A percentile compares a stretch with the other conserved stretches of the same genome.
Evolutionary conservation across 2,888 invertebrate species (phyloP).

Genomic region (Thelaira solivaga): DNA sequence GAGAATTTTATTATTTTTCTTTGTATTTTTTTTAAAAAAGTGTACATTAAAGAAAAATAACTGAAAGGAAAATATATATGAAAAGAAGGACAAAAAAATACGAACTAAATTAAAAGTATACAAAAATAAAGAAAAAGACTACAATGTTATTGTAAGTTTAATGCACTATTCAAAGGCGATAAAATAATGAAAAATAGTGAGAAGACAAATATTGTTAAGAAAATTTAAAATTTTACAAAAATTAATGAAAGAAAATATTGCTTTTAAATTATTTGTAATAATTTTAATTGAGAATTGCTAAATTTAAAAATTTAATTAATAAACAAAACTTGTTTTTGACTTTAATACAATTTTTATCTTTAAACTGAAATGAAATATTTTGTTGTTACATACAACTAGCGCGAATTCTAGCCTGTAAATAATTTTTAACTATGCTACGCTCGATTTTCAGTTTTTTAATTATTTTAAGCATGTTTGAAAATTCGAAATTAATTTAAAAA

Average conservation of each 20-base stretch:
- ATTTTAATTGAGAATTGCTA: too few relatives aligned
- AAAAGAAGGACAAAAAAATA: constrained; percentile 7
- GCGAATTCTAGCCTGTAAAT: too few relatives aligned
- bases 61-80: background rate
- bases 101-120: constrained; percentile 13
- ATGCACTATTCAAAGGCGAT: constrained; percentile 35
- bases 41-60: constrained; percentile 27
- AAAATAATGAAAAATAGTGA: background rate
- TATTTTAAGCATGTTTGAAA: background rate
- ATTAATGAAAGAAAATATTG: too few relatives aligned
- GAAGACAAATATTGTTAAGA: background rate
- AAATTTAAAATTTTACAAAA: background rate
- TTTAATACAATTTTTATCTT: too few relatives aligned
- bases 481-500: background rate
- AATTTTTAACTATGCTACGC: too few relatives aligned
- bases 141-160: constrained; percentile 58
- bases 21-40: constrained; percentile 14
- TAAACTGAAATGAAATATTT: too few relatives aligned
- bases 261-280: too few relatives aligned
- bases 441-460: too few relatives aligned
- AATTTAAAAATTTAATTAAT: too few relatives aligned
- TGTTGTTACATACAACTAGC: too few relatives aligned
- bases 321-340: too few relatives aligned
- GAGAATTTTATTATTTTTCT: constrained; percentile 7
- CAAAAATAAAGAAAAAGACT: constrained; percentile 39